phyloP scores from a whole-genome alignment of 2,113 vertebrate species.

The Platysteira castanea region DNA sequence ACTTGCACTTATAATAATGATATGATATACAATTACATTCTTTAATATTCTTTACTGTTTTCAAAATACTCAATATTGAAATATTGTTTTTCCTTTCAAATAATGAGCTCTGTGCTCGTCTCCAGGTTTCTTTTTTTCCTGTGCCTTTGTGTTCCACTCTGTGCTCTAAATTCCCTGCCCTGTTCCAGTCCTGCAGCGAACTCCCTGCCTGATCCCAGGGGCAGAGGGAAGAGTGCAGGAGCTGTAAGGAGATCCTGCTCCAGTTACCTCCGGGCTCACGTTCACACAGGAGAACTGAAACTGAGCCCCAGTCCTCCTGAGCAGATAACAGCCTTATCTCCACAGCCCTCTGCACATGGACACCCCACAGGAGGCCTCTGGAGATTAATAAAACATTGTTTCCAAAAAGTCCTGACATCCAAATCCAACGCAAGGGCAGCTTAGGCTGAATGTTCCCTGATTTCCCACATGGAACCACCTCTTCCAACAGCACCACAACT shows the following conservation, averaged over 20 bases:
- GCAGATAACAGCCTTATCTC: neutral
- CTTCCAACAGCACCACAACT: no score
- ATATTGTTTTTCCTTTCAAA: neutral
- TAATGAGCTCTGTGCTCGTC: neutral
- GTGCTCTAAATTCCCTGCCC: neutral
- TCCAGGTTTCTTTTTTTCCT: neutral
- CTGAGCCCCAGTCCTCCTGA: neutral
- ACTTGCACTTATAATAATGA: neutral
- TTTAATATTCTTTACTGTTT: neutral
- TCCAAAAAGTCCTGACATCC: neutral
- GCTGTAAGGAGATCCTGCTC: neutral
- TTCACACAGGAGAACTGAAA: neutral
- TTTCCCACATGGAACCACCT: neutral
- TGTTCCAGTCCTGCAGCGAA: neutral
- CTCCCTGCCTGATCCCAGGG: neutral
- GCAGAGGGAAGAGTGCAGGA: neutral
- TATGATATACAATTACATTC: neutral
- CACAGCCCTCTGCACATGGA: accelerated
- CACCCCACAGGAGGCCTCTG: neutral
- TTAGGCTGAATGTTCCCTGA: accelerated
- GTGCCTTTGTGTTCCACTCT: neutral
- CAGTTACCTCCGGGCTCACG: neutral
- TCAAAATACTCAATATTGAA: neutral
- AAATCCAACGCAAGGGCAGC: accelerated
- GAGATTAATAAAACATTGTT: neutral